Percentiles rank a stretch among this genome's conserved stretches.
Conservation (phyloP, 2,888 invertebrate species). For the Cheilosia grossa region DNA sequence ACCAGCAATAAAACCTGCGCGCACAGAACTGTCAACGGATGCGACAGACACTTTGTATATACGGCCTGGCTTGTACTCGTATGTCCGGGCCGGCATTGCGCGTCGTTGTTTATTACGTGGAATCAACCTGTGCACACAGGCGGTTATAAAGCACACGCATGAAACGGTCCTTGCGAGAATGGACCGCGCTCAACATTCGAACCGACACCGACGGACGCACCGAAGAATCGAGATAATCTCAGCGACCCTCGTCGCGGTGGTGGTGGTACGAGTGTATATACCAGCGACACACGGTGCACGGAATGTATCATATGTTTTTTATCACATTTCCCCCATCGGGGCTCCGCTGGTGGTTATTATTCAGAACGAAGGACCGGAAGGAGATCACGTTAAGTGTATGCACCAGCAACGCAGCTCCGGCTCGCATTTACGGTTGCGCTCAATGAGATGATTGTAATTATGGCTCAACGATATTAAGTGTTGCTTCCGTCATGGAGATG, state of each 20-base stretch:
- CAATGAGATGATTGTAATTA: slow-evolving; percentile 74
- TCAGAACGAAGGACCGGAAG: slow-evolving; percentile 74
- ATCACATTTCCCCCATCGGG: slow-evolving; percentile 75
- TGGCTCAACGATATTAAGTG: slow-evolving; percentile 73
- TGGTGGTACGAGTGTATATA: neutral
- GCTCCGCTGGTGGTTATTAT: slow-evolving; percentile 72
- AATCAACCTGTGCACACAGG: slow-evolving; percentile 65
- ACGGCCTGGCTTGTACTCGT: slow-evolving; percentile 30
- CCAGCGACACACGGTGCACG: slow-evolving; percentile 4
- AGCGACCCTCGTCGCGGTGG: slow-evolving; percentile 46
- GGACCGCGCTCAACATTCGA: slow-evolving; percentile 45
- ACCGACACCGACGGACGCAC: slow-evolving; percentile 31
- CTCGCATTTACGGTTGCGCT: slow-evolving; percentile 62
- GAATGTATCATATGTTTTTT: slow-evolving; percentile 54
- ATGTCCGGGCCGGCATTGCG: slow-evolving; percentile 34
- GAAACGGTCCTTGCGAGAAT: slow-evolving; percentile 46
- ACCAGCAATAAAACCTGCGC: slow-evolving; percentile 75
- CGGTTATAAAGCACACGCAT: slow-evolving; percentile 72
- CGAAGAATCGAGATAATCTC: slow-evolving; percentile 59
- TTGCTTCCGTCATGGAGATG: slow-evolving; percentile 73
- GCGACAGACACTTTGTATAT: slow-evolving; percentile 72
- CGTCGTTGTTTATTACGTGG: slow-evolving; percentile 69
- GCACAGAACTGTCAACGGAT: slow-evolving; percentile 74
- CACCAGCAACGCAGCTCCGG: neutral
- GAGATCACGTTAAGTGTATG: slow-evolving; percentile 59